phyloP scores from a whole-genome alignment of 2,797 vertebrate genomes.

The Clarias fuscus region DNA sequence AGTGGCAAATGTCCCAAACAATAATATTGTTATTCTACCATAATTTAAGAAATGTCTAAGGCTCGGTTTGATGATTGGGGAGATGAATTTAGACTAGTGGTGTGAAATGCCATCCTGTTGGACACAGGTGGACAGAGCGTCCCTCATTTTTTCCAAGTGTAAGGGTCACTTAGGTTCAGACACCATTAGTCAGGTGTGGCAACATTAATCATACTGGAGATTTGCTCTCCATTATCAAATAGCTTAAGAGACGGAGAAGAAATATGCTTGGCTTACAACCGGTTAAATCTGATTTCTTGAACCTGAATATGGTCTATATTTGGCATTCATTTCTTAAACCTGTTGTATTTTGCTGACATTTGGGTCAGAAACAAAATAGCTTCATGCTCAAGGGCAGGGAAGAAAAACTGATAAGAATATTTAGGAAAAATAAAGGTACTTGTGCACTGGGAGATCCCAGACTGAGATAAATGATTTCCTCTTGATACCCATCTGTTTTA shows the following conservation, averaged over 20 bases:
- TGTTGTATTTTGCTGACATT: background rate
- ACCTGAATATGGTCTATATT: background rate
- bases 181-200: slow-evolving; percentile 53
- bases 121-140: slow-evolving; percentile 48
- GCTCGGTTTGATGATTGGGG: slow-evolving; percentile 25
- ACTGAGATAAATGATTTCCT: slow-evolving; percentile 24
- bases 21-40: slow-evolving; percentile 13
- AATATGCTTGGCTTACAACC: slow-evolving; percentile 53
- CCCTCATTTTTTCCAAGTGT: slow-evolving; percentile 48
- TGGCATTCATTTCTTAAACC: background rate
- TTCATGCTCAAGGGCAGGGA: background rate
- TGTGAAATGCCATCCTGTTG: slow-evolving; percentile 29
- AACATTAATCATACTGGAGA: slow-evolving; percentile 49
- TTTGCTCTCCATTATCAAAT: slow-evolving; percentile 59
- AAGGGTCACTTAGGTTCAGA: slow-evolving; percentile 52
- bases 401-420: background rate
- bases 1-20: slow-evolving; percentile 18
- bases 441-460: background rate
- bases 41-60: slow-evolving; percentile 28
- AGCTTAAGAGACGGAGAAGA: slow-evolving; percentile 26
- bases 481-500: slow-evolving; percentile 29
- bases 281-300: slow-evolving; percentile 42
- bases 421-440: slow-evolving; percentile 11
- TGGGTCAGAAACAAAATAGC: background rate
- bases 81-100: slow-evolving; percentile 26